These are phyloP conservation scores for Megaceryle torquata DNA, from an alignment of 2,113 vertebrate genomes.

Conservation along the genomic window DNA sequence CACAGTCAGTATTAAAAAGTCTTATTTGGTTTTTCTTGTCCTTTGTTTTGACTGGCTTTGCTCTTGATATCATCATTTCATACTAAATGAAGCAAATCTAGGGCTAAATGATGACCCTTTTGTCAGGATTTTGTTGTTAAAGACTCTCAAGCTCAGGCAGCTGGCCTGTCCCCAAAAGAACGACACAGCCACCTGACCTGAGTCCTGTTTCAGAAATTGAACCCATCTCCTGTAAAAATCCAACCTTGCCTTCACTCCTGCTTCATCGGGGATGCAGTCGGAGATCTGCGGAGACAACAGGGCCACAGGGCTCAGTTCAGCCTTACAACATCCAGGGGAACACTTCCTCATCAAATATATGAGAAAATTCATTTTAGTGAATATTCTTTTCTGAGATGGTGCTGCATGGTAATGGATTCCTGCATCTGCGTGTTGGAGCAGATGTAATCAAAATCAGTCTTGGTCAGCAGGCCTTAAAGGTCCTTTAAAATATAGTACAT, in stretches of 20 bases:
- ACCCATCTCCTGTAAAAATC: neutral
- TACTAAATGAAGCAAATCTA: neutral
- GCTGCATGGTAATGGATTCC: neutral
- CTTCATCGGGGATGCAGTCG: neutral
- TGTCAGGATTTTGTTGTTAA: neutral
- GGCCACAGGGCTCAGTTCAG: neutral
- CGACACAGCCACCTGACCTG: rapidly evolving
- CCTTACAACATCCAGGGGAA: neutral
- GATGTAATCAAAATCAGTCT: neutral
- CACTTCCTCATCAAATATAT: neutral
- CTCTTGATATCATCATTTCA: neutral
- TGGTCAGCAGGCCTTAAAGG: slow-evolving; percentile 18
- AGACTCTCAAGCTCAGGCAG: neutral
- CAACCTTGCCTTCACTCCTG: neutral
- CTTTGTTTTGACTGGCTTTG: slow-evolving; percentile 10
- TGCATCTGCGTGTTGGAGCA: neutral
- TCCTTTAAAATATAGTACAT: slow-evolving; percentile 25
- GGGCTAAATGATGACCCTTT: neutral
- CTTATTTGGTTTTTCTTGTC: neutral
- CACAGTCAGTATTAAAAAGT: neutral
- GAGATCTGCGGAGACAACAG: neutral
- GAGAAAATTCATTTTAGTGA: neutral
- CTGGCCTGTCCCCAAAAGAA: neutral
- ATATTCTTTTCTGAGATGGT: neutral
- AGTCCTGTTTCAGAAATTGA: neutral